These are phyloP conservation scores for Sardinella longiceps DNA, from an alignment of 2,797 vertebrate species.

Conservation along the genomic window DNA sequence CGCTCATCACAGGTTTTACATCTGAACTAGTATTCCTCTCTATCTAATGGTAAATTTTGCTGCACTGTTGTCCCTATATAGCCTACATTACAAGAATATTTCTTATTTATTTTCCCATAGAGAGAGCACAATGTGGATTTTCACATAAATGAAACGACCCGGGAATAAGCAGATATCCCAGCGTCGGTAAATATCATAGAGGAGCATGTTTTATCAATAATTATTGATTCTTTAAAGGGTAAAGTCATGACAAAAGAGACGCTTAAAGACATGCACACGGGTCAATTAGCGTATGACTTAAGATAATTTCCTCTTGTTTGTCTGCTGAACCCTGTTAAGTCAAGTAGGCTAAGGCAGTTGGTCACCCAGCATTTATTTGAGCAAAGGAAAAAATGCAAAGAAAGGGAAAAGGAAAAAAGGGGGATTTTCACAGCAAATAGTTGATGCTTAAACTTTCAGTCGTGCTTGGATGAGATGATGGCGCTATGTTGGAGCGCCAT, in stretches of 20 bases:
- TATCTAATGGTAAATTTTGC: background rate
- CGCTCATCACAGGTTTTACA: background rate
- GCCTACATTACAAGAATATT: background rate
- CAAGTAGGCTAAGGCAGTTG: background rate
- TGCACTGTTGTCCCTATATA: background rate
- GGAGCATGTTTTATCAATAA: conserved; percentile 21
- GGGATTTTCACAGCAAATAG: background rate
- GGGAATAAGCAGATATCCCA: conserved; percentile 6
- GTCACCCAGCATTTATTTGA: background rate
- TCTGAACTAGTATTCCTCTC: background rate
- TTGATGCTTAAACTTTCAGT: conserved; percentile 10
- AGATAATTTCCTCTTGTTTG: conserved; percentile 18
- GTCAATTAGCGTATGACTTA: conserved; percentile 11
- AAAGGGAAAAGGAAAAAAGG: too few relatives aligned
- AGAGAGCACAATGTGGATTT: conserved; percentile 19
- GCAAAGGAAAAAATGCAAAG: too few relatives aligned
- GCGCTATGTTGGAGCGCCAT: conserved; percentile 12
- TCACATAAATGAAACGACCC: conserved; percentile 21
- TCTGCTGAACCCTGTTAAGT: background rate
- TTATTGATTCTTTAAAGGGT: conserved; percentile 21
- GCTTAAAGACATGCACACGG: conserved; percentile 4
- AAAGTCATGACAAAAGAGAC: conserved; percentile 21
- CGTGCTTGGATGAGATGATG: background rate
- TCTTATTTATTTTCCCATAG: background rate
- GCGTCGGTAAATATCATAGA: conserved; percentile 14